Percentiles rank a stretch among this genome's conserved stretches.
phyloP scores from a whole-genome alignment of 2,888 invertebrate genomes.

The Gortyna flavago region DNA sequence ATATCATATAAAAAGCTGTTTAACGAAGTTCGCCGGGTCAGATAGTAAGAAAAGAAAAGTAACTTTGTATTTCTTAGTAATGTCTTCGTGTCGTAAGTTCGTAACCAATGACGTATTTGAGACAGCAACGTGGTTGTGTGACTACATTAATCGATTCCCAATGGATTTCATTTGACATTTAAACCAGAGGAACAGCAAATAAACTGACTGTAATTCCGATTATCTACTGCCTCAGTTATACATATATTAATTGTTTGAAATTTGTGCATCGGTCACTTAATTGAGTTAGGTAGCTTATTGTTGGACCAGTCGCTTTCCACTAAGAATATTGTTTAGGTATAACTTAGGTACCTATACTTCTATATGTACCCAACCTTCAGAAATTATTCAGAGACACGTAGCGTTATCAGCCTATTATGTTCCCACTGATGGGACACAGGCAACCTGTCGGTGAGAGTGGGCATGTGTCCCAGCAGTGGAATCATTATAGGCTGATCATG shows the following conservation, averaged over 20 bases:
- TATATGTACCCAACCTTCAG: neutral
- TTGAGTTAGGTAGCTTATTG: too few relatives aligned
- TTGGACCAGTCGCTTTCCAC: too few relatives aligned
- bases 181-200: neutral
- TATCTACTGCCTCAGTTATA: neutral
- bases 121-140: neutral
- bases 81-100: neutral
- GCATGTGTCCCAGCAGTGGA: neutral
- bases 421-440: neutral
- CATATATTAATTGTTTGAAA: neutral
- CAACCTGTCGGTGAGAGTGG: neutral
- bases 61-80: neutral
- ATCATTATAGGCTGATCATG: neutral
- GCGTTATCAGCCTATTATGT: neutral
- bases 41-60: neutral
- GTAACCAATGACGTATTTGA: neutral
- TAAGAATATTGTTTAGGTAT: too few relatives aligned
- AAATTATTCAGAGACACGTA: neutral
- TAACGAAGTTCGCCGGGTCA: neutral
- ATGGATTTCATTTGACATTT: constrained; percentile 46
- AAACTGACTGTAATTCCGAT: neutral
- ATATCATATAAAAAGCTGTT: neutral
- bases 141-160: constrained; percentile 6
- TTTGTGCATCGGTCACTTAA: neutral
- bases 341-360: neutral